Evolutionary conservation across 2,113 vertebrate genomes (phyloP), one percentile per base, ranked within the genome.

Genomic region (Smithornis capensis): DNA sequence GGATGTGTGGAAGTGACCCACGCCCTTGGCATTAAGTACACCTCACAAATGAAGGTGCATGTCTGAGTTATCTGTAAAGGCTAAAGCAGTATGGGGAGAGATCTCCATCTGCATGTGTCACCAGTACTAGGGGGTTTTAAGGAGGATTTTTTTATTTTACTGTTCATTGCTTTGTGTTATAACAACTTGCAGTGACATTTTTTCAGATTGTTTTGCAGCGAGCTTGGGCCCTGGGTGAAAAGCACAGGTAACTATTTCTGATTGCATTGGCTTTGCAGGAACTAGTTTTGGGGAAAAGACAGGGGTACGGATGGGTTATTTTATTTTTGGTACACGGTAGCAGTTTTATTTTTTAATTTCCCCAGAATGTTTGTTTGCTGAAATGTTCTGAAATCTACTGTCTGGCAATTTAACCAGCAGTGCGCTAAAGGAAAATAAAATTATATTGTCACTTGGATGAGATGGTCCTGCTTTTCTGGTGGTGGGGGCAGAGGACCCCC

Each of bases 161-260:
- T 96, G 95, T 89, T 96, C 92, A 53, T 97, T 98, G 95, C 96
- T 97, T 97, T 98, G 90, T 95, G 97, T 98, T 97, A 82, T 29
- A 96, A 96, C 97, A 97, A 97, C 96, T 97, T 96, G 96, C 96
- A 95, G 97, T 97, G 96, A 97, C 82, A 12, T 55, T 92, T 94
- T 47, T 90, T 88, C 76, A 55, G 56, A 74, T 94, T 71, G 42
- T 63, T 94, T 89, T 90, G 82, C 83, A 78, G 92, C 37, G 37
- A 92, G 86, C 89, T 86, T 78, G 89, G 92, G 77, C 83, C 68
- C 91, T 83, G 93, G 90, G 85, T 92, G 87, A 94, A 83, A 94
- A 94, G 89, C 87, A 91, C 70, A 75, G 92, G 89, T 42, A n/a
- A 11, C 74, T 90, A 7, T 80, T 94, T 91, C 92, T 94, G 92